phyloP scores from a whole-genome alignment of 2,888 invertebrate species.

The Chalcis sispes region DNA sequence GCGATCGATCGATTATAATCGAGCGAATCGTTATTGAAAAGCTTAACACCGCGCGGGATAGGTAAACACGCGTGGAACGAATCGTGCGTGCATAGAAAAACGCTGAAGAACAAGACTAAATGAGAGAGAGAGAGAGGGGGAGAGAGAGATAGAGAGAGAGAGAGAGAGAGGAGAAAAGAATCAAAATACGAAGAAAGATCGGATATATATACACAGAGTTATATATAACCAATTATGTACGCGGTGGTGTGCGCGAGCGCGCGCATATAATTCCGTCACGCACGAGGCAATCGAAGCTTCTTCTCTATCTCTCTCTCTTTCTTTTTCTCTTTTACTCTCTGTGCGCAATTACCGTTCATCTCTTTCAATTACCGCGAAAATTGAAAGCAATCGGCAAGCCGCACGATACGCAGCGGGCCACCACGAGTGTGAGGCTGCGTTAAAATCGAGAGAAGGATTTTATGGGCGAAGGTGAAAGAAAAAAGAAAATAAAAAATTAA shows the following conservation, averaged over 20 bases:
- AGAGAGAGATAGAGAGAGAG: not conserved
- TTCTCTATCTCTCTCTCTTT: conserved; percentile 1
- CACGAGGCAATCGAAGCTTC: conserved; percentile 1
- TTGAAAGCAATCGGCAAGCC: conserved; percentile 51
- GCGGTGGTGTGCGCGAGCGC: conserved; percentile 1
- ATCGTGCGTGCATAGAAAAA: not conserved
- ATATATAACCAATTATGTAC: not conserved
- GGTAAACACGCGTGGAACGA: conserved; percentile 38
- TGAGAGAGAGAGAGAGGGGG: not conserved
- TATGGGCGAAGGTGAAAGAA: not conserved
- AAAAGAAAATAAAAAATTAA: not conserved
- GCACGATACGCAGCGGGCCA: conserved; percentile 26
- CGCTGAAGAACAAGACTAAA: not conserved
- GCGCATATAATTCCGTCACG: not conserved
- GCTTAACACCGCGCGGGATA: conserved; percentile 17
- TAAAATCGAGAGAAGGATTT: not conserved
- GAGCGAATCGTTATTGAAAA: conserved; percentile 40
- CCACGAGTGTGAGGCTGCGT: not conserved
- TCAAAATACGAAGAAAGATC: not conserved
- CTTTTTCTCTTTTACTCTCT: too few relatives aligned
- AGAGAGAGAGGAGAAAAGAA: not conserved
- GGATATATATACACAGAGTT: conserved; percentile 26
- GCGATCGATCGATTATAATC: conserved; percentile 39
- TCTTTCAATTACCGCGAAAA: conserved; percentile 56
- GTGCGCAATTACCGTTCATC: conserved; percentile 56